Evolutionary conservation across 2,113 vertebrate species (phyloP), one percentile per base, ranked within the genome.

Genomic region (Leuciscus idus): DNA sequence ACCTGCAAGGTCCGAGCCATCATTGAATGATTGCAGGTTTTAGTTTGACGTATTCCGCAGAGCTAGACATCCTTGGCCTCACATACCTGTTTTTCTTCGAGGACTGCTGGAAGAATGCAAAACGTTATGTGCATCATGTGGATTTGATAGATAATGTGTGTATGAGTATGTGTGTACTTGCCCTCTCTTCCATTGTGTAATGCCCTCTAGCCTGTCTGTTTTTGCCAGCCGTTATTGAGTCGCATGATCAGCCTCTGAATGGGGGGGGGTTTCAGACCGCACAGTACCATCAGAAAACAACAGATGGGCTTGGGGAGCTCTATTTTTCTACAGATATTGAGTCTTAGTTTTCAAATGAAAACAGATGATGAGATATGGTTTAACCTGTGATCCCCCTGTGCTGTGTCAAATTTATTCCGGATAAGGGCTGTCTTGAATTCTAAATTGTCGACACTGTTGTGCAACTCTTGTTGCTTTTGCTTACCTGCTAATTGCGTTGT

Each of bases 141-240:
- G 64, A 72, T 43, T 84, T 80, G 55, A 84, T 78, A 59, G 82
- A 33, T 57, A 46, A 15, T 87, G 64, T 46, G 62, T 2, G 50
- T 84, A 52, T 23, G n/a, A 52, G 57, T 39, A 19, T 87, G 48
- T 76, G 73, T 50, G 59, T 84, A 74, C 28, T 70, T 83, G 64
- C 30, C 52, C n/a, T 72, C 75, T 68, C 84, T 74, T 76, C 39
- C 59, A 70, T 76, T 83, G 66, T 48, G 36, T 21, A 46, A 52
- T 57, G 79, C 50, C 73, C 87, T 80, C 75, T 39, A 86, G 80
- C 73, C 33, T 84, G 82, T 84, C 82, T 84, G 82, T 84, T 68
- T 84, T 84, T 84, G 82, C 68, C 66, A 59, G 68, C 68, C 82
- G 66, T 73, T 84, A 84, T 84, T 83, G 77, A 76, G 62, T 36